Conservation (phyloP, 2,113 vertebrate genomes). For the Hyaena hyaena region DNA sequence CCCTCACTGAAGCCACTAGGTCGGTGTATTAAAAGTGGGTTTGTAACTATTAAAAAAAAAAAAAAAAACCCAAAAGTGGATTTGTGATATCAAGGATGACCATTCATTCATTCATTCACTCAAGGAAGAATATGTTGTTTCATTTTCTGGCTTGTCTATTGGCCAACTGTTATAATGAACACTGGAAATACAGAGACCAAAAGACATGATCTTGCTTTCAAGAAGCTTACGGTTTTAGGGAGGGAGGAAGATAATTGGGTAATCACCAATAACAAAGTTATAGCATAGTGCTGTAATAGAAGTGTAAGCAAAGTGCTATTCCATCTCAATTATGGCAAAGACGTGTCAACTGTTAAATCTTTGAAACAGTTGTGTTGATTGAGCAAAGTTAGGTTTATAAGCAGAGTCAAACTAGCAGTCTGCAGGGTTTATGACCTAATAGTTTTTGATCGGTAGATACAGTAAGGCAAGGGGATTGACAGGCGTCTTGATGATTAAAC, state of each 20-base stretch:
- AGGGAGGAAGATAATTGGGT: not conserved
- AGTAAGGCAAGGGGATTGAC: not conserved
- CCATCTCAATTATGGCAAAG: not conserved
- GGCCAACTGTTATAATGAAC: not conserved
- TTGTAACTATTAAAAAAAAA: no score
- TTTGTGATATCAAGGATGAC: not conserved
- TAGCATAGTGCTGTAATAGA: not conserved
- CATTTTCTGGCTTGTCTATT: not conserved
- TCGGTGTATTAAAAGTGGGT: not conserved
- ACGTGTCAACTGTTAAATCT: not conserved
- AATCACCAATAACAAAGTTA: not conserved
- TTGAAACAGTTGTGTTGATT: not conserved
- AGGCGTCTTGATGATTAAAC: not conserved
- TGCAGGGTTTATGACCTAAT: not conserved
- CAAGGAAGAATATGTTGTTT: not conserved
- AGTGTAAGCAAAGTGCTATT: not conserved
- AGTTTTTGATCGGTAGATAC: not conserved
- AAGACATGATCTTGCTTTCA: not conserved
- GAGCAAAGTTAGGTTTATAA: not conserved
- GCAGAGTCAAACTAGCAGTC: not conserved
- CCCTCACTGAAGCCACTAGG: not conserved
- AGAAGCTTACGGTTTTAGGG: not conserved
- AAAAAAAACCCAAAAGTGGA: no score
- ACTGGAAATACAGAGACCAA: not conserved
- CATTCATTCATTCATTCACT: not conserved